Base-by-base conservation (phyloP, 2,888 invertebrate species). In the Lordiphosa fenestrarum region DNA sequence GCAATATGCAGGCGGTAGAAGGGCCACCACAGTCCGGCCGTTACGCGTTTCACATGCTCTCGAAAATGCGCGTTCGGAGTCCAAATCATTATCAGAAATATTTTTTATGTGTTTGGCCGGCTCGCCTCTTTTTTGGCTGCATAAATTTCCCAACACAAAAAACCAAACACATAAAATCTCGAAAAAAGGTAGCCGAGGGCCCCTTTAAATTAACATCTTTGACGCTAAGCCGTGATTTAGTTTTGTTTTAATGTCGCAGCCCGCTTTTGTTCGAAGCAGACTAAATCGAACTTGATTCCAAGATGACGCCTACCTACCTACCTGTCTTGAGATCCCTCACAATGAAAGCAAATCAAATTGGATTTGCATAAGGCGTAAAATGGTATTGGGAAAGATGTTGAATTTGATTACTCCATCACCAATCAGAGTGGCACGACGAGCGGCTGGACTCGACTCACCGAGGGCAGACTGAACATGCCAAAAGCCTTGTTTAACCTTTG, bases 401-500 rank as follows among this genome's bases (percentile, higher is more conserved):
- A 23, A 37, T n/a, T 10, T 42, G 25, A 6, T 6, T 42, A 4
- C 15, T 41, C 12, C 33, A 30, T 52, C 21, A 36, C 55, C 58
- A 62, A 62, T 62, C 53, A 61, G 46, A 54, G 37, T 50, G 12
- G 19, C 21, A 37, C 6, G 35, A 23, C 35, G 12, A 12, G 36
- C 13, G 33, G 10, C 39, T 13, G 9, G 13, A 6, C 15, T 10
- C 33, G 10, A n/a, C 9, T 30, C 9, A 30, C 9, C 15, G 30
- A 44, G 41, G 42, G 42, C 30, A 25, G 30, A 33, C 25, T 13
- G 15, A 72, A 72, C 72, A 72, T 64, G 73, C 57, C 81, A 44
- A 85, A 87, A 87, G 85, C 87, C 85, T 78, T 83, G 83, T 75
- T 84, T 88, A 85, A 88, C 86, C 88, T 88, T 85, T 88, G 84